Base-by-base conservation (phyloP, 1,140 invertebrate genomes). In the Armadillidium nasatum region DNA sequence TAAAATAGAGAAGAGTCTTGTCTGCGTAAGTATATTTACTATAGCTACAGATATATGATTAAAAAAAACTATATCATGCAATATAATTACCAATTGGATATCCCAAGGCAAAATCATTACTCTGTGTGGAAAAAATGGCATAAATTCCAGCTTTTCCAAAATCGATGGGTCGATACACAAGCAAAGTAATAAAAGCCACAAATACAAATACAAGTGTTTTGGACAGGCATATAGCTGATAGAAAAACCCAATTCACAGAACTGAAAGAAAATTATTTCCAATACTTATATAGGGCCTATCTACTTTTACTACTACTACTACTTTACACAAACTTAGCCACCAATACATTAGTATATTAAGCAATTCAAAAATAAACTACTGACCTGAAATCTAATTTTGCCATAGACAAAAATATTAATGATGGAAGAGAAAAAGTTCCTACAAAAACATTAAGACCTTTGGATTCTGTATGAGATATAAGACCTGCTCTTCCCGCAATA, bases 101-200 rank as follows among this genome's bases (percentile, higher is more conserved):
- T 76, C 96, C 96, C 81, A 99, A 89, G 70, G 96, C 96, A 88
- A 98, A 98, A 86, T 99, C 96, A 89, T 99, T 99, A 83, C 94
- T 96, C 84, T 98, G 95, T 0, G 96, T 98, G 70, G 92, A 93
- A 85, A 98, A 97, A 82, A 98, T 98, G 23, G 93, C 93, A 88
- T 93, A 95, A 22, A 98, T 87, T 15, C 94, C 96, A 73, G 94
- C 93, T 82, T 91, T 89, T 13, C 92, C 93, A 76, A 92, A 88
- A 85, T 95, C 92, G 7, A 90, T 83, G 9, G 93, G 92, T 84
- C 90, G 89, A 9, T 91, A 90, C 19, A 94, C 88, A 44, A 97
- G 83, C 72, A 96, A 81, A 4, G 92, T 93, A 13, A 97, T 86
- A 23, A 92, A 82, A 11, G 92, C 87, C 7, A 98, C 95, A 43